Evolutionary conservation across 2,113 vertebrate species (phyloP).

Genomic region (Oreamnos americanus): DNA sequence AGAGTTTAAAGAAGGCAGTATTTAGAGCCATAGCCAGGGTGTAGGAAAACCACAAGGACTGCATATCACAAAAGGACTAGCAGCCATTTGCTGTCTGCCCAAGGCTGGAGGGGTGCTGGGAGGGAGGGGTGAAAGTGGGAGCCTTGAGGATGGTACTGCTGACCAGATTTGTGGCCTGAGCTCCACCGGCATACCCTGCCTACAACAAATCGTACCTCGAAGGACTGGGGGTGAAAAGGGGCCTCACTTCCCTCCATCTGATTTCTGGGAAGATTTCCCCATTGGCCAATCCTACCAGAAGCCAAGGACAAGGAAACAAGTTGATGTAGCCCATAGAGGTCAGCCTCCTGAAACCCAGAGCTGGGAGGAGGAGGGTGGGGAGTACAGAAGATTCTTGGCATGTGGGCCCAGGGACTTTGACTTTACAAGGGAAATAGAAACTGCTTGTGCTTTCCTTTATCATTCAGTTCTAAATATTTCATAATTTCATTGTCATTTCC

Average conservation of each 20-base stretch:
- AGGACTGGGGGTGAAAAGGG: not conserved
- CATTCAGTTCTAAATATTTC: constrained; percentile 31
- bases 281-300: not conserved
- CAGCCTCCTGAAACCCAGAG: not conserved
- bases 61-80: not conserved
- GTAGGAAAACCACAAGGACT: not conserved
- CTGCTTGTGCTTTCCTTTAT: constrained; percentile 33
- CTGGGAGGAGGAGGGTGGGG: not conserved
- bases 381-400: not conserved
- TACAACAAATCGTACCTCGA: not conserved
- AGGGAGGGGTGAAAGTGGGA: not conserved
- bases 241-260: not conserved
- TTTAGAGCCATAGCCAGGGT: not conserved
- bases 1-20: not conserved
- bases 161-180: not conserved
- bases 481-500: constrained; percentile 38
- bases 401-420: not conserved
- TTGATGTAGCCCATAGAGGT: not conserved
- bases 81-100: not conserved
- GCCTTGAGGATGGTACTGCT: not conserved
- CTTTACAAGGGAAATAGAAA: constrained; percentile 46
- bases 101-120: not conserved
- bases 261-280: not conserved
- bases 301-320: not conserved
- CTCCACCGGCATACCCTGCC: not conserved